Evolutionary conservation across 2,113 vertebrate species (phyloP).

Genomic region (Toxotes chatareus): DNA sequence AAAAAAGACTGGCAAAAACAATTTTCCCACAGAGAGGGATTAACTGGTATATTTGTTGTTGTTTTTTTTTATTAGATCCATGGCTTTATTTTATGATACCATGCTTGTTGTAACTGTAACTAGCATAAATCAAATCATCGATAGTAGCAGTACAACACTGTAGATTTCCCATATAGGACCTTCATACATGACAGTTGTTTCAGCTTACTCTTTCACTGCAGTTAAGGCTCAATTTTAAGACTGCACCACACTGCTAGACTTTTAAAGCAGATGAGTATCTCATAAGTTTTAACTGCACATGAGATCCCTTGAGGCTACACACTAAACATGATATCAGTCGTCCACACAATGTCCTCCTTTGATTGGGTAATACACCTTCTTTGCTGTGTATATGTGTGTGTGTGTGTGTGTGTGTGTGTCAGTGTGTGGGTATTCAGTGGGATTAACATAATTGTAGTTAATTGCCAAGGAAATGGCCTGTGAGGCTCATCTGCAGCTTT

Average conservation of each 20-base stretch:
- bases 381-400: not conserved
- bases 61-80: not conserved
- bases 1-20: not conserved
- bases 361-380: not conserved
- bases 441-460: conserved; percentile 71
- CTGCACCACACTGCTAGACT: not conserved
- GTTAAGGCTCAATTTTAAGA: not conserved
- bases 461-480: conserved; percentile 56
- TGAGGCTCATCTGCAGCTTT: conserved; percentile 32
- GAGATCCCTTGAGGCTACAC: not conserved
- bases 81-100: not conserved
- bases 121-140: not conserved
- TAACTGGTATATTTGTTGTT: too few species aligned
- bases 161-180: not conserved
- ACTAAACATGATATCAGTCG: not conserved
- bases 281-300: not conserved
- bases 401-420: not conserved
- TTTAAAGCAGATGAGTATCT: not conserved
- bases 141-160: not conserved
- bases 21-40: not conserved
- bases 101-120: not conserved
- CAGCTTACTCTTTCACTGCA: not conserved
- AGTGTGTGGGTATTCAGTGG: not conserved
- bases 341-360: not conserved
- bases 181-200: not conserved